Conservation (phyloP, 2,113 vertebrate genomes). For the Dicrurus megarhynchus region DNA sequence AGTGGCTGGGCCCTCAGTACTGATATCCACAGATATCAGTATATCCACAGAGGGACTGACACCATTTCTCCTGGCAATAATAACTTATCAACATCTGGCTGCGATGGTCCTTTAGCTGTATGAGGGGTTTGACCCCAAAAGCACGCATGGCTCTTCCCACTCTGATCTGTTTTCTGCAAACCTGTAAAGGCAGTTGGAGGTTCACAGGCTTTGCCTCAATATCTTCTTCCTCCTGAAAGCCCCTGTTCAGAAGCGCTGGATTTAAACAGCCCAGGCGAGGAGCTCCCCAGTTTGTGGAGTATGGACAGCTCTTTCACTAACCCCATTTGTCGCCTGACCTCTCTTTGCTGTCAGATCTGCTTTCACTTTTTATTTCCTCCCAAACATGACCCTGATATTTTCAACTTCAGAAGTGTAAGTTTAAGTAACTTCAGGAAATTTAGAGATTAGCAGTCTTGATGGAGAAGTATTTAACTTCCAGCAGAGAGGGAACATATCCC, state of each 20-base stretch:
- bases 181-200: neutral
- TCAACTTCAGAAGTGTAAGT: neutral
- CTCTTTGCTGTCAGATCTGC: neutral
- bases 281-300: neutral
- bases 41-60: neutral
- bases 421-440: neutral
- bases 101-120: neutral
- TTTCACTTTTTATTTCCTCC: neutral
- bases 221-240: neutral
- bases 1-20: neutral
- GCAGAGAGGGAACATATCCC: neutral
- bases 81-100: neutral
- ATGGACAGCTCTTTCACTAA: neutral
- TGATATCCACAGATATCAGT: too few species aligned
- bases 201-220: neutral
- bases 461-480: neutral
- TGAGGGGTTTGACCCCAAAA: neutral
- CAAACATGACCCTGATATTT: neutral
- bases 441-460: neutral
- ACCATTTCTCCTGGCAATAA: neutral
- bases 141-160: accelerated
- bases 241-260: neutral
- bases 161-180: neutral
- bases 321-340: neutral
- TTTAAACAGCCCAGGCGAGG: neutral